Evolutionary conservation across 2,888 invertebrate species (phyloP), one percentile per base, ranked within the genome.

Genomic region (Pristionchus entomophagus): DNA sequence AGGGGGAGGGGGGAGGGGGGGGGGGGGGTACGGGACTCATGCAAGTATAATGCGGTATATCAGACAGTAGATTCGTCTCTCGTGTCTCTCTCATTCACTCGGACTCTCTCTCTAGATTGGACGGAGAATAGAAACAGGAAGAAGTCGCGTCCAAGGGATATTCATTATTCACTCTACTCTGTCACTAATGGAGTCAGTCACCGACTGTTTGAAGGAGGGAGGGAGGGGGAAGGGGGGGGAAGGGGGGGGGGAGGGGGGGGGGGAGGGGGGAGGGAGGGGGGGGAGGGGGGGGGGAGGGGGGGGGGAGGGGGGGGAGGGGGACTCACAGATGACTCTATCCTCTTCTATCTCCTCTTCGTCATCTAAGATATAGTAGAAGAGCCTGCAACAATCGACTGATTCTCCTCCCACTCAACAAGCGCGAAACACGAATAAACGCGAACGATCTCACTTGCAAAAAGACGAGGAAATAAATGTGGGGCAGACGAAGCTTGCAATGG

Each of bases 101-200:
- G 19, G 6, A 32, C 78, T 80, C 51, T 80, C 51, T 32, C 32
- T 49, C 32, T 51, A 14, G 41, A 12, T 41, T 26, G 35, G 51
- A 41, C 32, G 41, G 14, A 78, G 49, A 78, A 41, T 32, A 80
- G 29, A 22, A 59, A 22, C 6, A 59, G 22, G 26, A 26, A 26
- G 26, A 59, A 59, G 59, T 6, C 12, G 26, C 8, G n/a, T 14
- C 8, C 14, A 45, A 14, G 45, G 14, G 45, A 45, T 45, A 73
- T 73, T 73, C 73, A 73, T 73, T 73, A 73, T 73, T 73, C n/a
- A 73, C 41, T 73, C 17, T n/a, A 19, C n/a, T 73, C n/a, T 41
- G n/a, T 26, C n/a, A 26, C 73, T 73, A 73, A 73, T 73, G 38
- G n/a, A 56, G n/a, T 17, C 5, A 10, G 22, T 56, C 17, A 45